These are phyloP conservation scores for Dendrolimus houi DNA, from an alignment of 2,888 invertebrate species.

Conservation along the genomic window DNA sequence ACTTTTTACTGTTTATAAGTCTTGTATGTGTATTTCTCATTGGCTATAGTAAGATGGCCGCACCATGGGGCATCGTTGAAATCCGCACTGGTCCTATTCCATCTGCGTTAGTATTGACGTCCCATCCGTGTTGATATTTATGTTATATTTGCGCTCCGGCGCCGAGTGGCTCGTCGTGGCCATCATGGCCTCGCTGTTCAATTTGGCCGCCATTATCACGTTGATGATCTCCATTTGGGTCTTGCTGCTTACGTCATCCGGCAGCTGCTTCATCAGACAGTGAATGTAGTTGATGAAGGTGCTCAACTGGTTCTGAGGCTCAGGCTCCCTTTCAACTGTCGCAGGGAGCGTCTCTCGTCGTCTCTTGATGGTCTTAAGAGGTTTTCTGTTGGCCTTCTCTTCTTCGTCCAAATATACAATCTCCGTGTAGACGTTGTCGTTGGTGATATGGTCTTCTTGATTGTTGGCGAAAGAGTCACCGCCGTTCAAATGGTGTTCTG, in stretches of 20 bases:
- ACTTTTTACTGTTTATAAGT: no score
- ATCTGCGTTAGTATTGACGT: no score
- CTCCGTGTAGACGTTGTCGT: neutral
- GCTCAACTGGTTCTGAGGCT: constrained; percentile 25
- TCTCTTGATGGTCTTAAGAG: neutral
- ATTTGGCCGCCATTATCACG: constrained; percentile 37
- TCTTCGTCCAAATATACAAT: neutral
- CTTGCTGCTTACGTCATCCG: constrained; percentile 26
- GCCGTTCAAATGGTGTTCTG: no score
- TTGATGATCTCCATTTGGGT: constrained; percentile 48
- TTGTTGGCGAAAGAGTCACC: no score
- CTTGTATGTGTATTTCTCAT: no score
- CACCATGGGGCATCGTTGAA: no score
- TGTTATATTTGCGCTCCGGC: no score
- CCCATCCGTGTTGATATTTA: no score
- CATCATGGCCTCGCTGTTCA: neutral
- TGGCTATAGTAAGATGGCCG: no score
- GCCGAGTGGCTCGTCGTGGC: no score
- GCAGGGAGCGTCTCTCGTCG: neutral
- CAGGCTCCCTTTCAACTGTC: neutral
- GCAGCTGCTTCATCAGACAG: constrained; percentile 36
- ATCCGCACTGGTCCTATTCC: no score
- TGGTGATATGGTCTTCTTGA: no score
- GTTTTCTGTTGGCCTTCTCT: neutral
- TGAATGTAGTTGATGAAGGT: constrained; percentile 39